phyloP scores from a whole-genome alignment of 2,797 vertebrate genomes.

The Acestrorhynchus altus region DNA sequence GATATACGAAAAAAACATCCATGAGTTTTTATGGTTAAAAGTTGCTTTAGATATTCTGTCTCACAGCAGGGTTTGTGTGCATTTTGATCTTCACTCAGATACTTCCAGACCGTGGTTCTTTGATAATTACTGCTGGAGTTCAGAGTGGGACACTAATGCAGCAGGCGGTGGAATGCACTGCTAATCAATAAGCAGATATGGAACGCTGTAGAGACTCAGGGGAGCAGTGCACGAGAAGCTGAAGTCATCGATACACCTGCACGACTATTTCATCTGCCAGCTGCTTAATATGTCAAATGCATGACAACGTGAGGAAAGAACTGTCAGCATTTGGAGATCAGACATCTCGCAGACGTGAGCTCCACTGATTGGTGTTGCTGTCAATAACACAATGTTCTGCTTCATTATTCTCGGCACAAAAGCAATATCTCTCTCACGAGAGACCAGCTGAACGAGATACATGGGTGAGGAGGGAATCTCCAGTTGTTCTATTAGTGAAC shows the following conservation, averaged over 20 bases:
- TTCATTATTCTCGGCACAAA: slow-evolving; percentile 8
- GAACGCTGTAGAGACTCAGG: background rate
- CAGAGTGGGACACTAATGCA: background rate
- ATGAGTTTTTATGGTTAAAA: background rate
- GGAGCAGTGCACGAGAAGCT: background rate
- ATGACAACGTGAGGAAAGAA: background rate
- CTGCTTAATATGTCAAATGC: slow-evolving; percentile 1
- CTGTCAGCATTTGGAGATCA: background rate
- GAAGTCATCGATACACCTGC: slow-evolving; percentile 33
- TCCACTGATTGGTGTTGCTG: background rate
- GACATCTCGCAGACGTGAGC: background rate
- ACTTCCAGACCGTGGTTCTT: background rate
- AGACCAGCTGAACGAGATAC: background rate
- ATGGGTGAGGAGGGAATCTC: background rate
- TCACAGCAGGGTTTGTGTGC: background rate
- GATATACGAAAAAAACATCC: background rate
- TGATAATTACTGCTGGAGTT: background rate
- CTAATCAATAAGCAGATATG: slow-evolving; percentile 42
- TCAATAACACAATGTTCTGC: background rate
- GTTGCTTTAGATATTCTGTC: background rate
- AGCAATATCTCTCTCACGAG: background rate
- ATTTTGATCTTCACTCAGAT: background rate
- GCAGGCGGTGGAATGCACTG: background rate
- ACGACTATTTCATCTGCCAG: background rate
- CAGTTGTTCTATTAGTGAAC: background rate